Conservation (phyloP, 2,888 invertebrate species). For the Perizoma flavofasciatum region DNA sequence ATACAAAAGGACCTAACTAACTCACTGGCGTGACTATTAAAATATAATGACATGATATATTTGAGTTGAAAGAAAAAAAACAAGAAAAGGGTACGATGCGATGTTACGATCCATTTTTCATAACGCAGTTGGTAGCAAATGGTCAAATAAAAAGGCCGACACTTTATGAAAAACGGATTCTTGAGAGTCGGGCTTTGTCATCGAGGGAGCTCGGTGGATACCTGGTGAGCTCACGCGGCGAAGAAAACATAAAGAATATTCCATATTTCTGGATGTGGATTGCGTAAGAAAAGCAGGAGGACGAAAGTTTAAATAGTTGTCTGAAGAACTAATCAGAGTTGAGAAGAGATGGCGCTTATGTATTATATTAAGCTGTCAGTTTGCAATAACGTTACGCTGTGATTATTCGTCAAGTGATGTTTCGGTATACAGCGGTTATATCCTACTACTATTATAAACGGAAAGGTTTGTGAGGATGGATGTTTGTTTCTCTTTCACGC, state of each 20-base stretch:
- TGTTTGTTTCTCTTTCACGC: no score
- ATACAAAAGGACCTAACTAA: slow-evolving; percentile 80
- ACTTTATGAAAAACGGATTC: slow-evolving; percentile 81
- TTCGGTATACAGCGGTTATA: no score
- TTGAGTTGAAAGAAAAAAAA: slow-evolving; percentile 66
- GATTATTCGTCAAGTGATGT: no score
- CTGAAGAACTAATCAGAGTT: not conserved
- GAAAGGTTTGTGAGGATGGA: no score
- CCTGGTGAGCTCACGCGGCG: slow-evolving; percentile 79
- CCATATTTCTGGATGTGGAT: slow-evolving; percentile 79
- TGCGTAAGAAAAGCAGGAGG: slow-evolving; percentile 63
- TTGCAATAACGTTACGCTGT: no score
- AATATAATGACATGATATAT: slow-evolving; percentile 84
- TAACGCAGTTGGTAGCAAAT: slow-evolving; percentile 84
- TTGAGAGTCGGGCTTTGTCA: slow-evolving; percentile 77
- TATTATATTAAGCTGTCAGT: no score
- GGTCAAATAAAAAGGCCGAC: slow-evolving; percentile 82
- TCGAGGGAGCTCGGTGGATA: slow-evolving; percentile 45
- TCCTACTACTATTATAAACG: no score
- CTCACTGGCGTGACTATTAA: slow-evolving; percentile 81
- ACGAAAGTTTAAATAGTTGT: slow-evolving; percentile 49
- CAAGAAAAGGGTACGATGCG: slow-evolving; percentile 76
- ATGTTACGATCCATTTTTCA: slow-evolving; percentile 83
- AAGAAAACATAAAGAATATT: slow-evolving; percentile 80
- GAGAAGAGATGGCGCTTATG: no score